Evolutionary conservation across 2,888 invertebrate genomes (phyloP), one percentile per base, ranked within the genome.

Genomic region (Chalcis sispes): DNA sequence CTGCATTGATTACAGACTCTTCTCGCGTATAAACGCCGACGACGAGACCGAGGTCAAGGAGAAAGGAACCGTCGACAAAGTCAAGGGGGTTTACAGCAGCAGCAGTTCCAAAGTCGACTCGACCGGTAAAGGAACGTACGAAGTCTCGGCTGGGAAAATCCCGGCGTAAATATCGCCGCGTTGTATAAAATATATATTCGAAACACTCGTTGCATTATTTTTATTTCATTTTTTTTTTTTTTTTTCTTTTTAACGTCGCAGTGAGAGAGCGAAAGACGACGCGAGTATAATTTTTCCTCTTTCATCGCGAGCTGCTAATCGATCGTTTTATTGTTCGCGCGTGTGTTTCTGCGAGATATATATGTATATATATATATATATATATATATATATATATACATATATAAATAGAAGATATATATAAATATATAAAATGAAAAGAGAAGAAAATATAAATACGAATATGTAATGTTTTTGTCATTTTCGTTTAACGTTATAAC

Each of bases 51-150:
- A 80, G 66, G 81, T 81, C 20, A 70, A 70, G 46, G 86, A 89
- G 13, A 86, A 88, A 23, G 90, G 90, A 18, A 84, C 84, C 13
- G 89, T 90, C 15, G 82, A 85, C 48, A 90, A 89, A 15, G 89
- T 88, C 5, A 89, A 89, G 54, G 91, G 90, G 1, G 90, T 90
- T 20, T 90, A 88, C 85, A 90, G 90, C 80, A 89, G 89, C 52
- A 90, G 90, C 76, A 89, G 90, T 2, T 86, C 90, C 2, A 86
- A 88, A 4, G 84, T 90, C 32, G 90, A 90, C 76, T 85, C 86
- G 8, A 82, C 86, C 48, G 91, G 91, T 62, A 90, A 90, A 82
- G 89, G 91, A 69, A 86, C 88, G 62, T 91, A 90, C 83, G 87
- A 89, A 27, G 90, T 90, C 0, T 86, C 89, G 66, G 90, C 90